Evolutionary conservation across 2,797 vertebrate genomes (phyloP).

Genomic region (Danio jaintianensis): DNA sequence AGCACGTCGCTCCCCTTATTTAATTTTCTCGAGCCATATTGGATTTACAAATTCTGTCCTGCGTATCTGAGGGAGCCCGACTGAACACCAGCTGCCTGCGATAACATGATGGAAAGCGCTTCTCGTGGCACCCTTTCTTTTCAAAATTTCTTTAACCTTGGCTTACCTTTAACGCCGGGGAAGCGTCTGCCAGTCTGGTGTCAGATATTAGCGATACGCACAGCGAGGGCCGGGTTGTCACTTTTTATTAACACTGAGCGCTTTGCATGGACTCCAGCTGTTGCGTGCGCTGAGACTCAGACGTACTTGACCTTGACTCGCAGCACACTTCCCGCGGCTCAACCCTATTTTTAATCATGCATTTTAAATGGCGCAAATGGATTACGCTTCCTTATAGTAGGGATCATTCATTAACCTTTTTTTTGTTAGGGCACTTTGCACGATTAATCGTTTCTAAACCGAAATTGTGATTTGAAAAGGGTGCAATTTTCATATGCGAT

Average conservation of each 20-base stretch:
- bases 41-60: slow-evolving; percentile 78
- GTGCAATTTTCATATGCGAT: too few species aligned
- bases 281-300: slow-evolving; percentile 88
- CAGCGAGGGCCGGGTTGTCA: slow-evolving; percentile 82
- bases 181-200: slow-evolving; percentile 82
- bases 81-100: slow-evolving; percentile 74
- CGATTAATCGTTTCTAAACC: too few species aligned
- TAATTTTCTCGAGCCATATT: slow-evolving; percentile 78
- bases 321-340: slow-evolving; percentile 74
- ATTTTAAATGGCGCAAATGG: slow-evolving; percentile 81
- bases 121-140: slow-evolving; percentile 76
- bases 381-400: slow-evolving; percentile 77
- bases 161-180: slow-evolving; percentile 79
- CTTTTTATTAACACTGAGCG: slow-evolving; percentile 85
- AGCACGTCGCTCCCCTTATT: slow-evolving; percentile 78
- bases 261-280: slow-evolving; percentile 92
- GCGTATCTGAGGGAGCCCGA: slow-evolving; percentile 73
- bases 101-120: slow-evolving; percentile 82
- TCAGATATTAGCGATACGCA: slow-evolving; percentile 84
- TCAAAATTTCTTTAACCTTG: slow-evolving; percentile 85
- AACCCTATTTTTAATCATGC: slow-evolving; percentile 79
- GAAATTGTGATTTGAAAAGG: too few species aligned
- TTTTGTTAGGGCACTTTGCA: slow-evolving; percentile 48
- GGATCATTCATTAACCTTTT: slow-evolving; percentile 73
- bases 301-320: slow-evolving; percentile 93